Percentiles rank a stretch among this genome's conserved stretches.
These are phyloP conservation scores for Prietella phreatophila DNA, from an alignment of 2,113 vertebrate genomes.

Conservation along the genomic window DNA sequence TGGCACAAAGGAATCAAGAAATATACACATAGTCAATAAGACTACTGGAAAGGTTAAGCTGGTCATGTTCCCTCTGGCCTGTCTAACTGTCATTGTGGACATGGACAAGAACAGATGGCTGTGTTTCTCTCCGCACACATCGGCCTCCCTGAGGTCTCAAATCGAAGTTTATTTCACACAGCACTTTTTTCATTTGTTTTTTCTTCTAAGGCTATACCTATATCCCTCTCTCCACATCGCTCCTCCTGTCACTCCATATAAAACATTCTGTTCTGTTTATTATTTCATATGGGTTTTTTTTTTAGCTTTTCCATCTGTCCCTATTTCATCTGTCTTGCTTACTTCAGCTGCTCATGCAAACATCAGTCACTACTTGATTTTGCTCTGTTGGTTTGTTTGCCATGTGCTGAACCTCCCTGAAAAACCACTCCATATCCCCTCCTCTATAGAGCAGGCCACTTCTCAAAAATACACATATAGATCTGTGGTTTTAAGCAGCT, in stretches of 20 bases:
- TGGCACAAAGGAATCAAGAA: conserved; percentile 9
- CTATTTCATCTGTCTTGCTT: conserved; percentile 29
- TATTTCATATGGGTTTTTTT: conserved; percentile 25
- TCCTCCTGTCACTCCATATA: conserved; percentile 32
- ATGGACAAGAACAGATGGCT: conserved; percentile 17
- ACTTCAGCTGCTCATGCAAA: conserved; percentile 24
- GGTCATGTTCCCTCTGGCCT: conserved; percentile 15
- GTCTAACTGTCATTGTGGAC: conserved; percentile 37
- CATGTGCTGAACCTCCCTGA: not conserved
- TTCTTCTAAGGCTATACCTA: conserved; percentile 26
- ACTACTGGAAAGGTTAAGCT: conserved; percentile 28
- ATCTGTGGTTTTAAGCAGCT: conserved; percentile 38
- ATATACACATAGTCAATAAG: not conserved
- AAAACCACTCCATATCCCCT: not conserved
- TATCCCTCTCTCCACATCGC: not conserved
- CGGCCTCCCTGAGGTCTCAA: conserved; percentile 3
- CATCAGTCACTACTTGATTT: conserved; percentile 35
- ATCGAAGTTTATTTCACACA: conserved; percentile 9
- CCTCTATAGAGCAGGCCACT: not conserved
- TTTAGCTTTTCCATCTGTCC: conserved; percentile 28
- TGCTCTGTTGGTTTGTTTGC: conserved; percentile 16
- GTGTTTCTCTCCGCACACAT: conserved; percentile 17
- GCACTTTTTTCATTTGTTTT: not conserved
- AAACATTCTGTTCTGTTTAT: conserved; percentile 34
- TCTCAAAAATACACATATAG: conserved; percentile 8